Evolutionary conservation across 2,797 vertebrate genomes (phyloP).

Genomic region (Oreochromis mossambicus): DNA sequence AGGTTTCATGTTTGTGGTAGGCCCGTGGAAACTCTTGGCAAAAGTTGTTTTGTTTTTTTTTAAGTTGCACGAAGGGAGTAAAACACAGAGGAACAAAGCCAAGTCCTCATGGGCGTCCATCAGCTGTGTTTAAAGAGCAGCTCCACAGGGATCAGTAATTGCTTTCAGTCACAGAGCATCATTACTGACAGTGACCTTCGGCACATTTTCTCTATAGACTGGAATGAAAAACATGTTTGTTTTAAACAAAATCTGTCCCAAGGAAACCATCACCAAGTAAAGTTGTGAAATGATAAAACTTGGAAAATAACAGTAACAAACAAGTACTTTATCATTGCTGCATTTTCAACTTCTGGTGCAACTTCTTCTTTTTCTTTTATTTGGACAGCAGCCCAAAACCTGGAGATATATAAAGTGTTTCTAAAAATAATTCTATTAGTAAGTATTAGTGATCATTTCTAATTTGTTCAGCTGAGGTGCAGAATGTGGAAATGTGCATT

Average conservation of each 20-base stretch:
- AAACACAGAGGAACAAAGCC: background rate
- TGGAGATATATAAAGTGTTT: background rate
- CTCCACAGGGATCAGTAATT: background rate
- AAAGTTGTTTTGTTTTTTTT: background rate
- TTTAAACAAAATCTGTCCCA: background rate
- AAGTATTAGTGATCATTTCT: background rate
- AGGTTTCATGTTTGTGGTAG: rapidly evolving
- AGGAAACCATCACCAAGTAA: background rate
- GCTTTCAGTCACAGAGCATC: background rate
- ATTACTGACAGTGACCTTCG: constrained; percentile 19
- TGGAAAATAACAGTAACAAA: background rate
- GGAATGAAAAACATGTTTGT: background rate
- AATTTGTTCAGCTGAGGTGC: rapidly evolving
- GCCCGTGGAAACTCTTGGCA: background rate
- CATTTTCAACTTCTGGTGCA: background rate
- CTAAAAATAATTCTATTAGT: rapidly evolving
- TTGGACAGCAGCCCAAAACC: background rate
- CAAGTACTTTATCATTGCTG: background rate
- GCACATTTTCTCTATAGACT: background rate
- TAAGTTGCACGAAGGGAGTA: background rate
- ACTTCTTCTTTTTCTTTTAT: background rate
- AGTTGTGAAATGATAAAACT: background rate
- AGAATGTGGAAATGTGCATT: background rate
- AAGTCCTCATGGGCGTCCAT: background rate
- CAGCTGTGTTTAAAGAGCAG: constrained; percentile 9